phyloP scores from a whole-genome alignment of 2,797 vertebrate species.

The Centropyge bicolor region DNA sequence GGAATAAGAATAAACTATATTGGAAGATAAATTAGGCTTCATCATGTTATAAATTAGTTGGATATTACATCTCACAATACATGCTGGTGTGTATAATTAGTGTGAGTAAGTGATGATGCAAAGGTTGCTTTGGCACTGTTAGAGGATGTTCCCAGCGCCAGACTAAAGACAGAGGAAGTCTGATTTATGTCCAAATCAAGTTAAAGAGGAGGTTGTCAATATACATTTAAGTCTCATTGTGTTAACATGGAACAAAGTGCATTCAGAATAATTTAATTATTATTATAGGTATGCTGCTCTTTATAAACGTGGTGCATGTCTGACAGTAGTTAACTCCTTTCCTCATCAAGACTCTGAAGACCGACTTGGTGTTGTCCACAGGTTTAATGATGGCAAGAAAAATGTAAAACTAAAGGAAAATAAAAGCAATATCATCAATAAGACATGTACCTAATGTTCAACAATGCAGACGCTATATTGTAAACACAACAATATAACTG shows the following conservation, averaged over 20 bases:
- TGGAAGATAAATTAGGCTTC: slow-evolving; percentile 35
- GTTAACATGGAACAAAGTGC: not conserved
- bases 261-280: not conserved
- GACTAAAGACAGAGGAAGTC: slow-evolving; percentile 26
- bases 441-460: too few relatives aligned
- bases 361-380: too few relatives aligned
- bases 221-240: not conserved
- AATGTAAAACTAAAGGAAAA: too few relatives aligned
- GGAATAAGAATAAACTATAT: slow-evolving; percentile 21
- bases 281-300: too few relatives aligned
- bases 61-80: slow-evolving; percentile 37
- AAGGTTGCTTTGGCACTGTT: slow-evolving; percentile 28
- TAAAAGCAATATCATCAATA: too few relatives aligned
- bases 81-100: slow-evolving; percentile 39
- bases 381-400: too few relatives aligned
- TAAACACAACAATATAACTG: too few relatives aligned
- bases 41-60: slow-evolving; percentile 36
- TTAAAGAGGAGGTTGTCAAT: slow-evolving; percentile 29
- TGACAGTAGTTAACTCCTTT: too few relatives aligned
- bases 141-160: slow-evolving; percentile 27
- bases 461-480: too few relatives aligned
- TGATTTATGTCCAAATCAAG: slow-evolving; percentile 41
- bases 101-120: slow-evolving; percentile 43
- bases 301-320: too few relatives aligned
- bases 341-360: too few relatives aligned